Percentiles rank a stretch among this genome's conserved stretches.
Evolutionary conservation across 2,797 vertebrate species (phyloP).

Genomic region (Trematomus bernacchii): DNA sequence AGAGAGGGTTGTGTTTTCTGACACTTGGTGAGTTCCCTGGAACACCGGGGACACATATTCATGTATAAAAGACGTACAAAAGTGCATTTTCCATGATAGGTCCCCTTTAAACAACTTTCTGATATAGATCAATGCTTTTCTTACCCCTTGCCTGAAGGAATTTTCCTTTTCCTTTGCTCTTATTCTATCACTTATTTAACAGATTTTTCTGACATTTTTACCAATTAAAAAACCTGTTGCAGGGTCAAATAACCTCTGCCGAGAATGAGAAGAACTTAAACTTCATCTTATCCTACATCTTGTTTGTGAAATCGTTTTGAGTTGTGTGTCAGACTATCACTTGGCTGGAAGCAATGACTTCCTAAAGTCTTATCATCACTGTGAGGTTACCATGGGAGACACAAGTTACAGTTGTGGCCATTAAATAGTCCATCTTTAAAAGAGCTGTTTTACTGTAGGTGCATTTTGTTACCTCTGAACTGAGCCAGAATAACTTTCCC

Average conservation of each 20-base stretch:
- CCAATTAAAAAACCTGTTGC: constrained; percentile 22
- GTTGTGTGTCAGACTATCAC: neutral
- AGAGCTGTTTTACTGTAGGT: neutral
- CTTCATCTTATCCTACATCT: too few relatives aligned
- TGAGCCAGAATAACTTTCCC: neutral
- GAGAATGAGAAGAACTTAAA: constrained; percentile 15
- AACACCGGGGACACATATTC: too few relatives aligned
- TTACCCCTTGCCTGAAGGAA: too few relatives aligned
- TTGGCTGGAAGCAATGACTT: neutral
- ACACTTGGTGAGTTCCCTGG: too few relatives aligned
- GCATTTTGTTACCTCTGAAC: neutral
- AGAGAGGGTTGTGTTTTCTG: too few relatives aligned
- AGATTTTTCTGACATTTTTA: constrained; percentile 35
- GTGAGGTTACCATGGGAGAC: neutral
- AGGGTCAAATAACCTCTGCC: constrained; percentile 28
- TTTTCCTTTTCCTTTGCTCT: too few relatives aligned
- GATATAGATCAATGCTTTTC: constrained; percentile 1
- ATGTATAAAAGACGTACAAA: too few relatives aligned
- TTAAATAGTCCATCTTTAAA: neutral
- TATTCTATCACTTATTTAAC: constrained; percentile 43
- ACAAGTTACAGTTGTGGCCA: neutral
- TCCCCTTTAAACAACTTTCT: too few relatives aligned
- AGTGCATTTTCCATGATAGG: too few relatives aligned
- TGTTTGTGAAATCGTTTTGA: too few relatives aligned
- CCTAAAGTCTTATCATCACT: neutral